Evolutionary conservation across 2,113 vertebrate species (phyloP), one percentile per base, ranked within the genome.

Genomic region (Cyphomyrus discorhynchus): DNA sequence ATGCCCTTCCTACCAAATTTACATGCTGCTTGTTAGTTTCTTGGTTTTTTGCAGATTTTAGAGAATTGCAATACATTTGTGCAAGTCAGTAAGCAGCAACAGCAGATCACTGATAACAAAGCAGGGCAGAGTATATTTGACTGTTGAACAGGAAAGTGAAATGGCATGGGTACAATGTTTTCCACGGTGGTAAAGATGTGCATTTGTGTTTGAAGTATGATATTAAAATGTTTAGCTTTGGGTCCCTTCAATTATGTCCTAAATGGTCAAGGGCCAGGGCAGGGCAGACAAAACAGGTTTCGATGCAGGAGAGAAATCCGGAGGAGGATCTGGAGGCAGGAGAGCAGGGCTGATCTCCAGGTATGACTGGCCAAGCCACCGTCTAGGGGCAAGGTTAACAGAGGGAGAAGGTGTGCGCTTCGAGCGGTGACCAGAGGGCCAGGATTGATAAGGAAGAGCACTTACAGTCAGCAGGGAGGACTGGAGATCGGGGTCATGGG

Each of bases 391-490:
- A 91, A 92, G 86, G 85, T 94, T 93, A 91, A 31, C 42, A 42
- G 58, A 89, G 88, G 62, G 56, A 87, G 87, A 88, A 31, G 3
- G 19, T 62, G 87, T 19, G 87, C 90, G 93, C 93, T 93, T 94
- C 93, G 94, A 93, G 93, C 93, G 91, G 92, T 92, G 91, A 91
- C 91, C 88, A 91, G 92, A 94, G 93, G 94, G 95, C 91, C 91
- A 91, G 88, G 91, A 21, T 92, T 93, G 95, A 95, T 95, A 95
- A 95, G 94, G 91, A 91, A 88, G 87, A 92, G 94, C 92, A 93
- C 93, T 93, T 90, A 92, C 90, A 88, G 91, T 91, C 92, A 91
- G 35, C 89, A 93, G 31, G 94, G 94, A n/a, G 50, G 13, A 11
- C 15, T 35, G 85, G 82, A 84, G 82, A 8, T 47, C 21, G 82